These are phyloP conservation scores for Erythrolamprus reginae DNA, from an alignment of 2,113 vertebrate genomes.

Conservation along the genomic window DNA sequence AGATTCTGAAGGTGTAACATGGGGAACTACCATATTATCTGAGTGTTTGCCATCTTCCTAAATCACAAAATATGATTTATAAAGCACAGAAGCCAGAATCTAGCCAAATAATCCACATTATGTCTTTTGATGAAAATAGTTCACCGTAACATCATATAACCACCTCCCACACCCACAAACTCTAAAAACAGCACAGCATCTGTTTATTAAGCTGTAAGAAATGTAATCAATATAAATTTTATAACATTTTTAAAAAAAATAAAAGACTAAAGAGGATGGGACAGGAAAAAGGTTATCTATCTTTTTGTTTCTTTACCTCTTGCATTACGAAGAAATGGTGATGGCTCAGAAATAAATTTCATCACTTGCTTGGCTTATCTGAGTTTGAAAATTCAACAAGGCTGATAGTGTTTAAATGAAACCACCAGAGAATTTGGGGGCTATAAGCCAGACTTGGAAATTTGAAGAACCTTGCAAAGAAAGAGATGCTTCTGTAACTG, in stretches of 20 bases:
- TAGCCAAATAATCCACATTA: neutral
- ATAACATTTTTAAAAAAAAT: too few species aligned
- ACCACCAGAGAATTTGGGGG: neutral
- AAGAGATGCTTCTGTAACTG: neutral
- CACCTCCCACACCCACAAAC: neutral
- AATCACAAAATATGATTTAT: neutral
- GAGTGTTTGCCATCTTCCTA: neutral
- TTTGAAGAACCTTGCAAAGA: neutral
- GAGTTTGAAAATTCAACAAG: neutral
- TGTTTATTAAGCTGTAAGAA: too few species aligned
- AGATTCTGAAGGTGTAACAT: neutral
- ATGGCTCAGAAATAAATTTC: neutral
- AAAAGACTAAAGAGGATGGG: neutral
- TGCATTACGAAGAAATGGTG: neutral
- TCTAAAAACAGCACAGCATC: neutral
- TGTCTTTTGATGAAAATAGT: neutral
- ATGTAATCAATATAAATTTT: too few species aligned
- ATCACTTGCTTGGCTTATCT: neutral
- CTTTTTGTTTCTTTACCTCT: neutral
- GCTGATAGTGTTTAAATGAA: neutral
- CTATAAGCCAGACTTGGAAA: neutral
- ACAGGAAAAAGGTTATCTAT: neutral
- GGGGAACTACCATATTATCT: neutral
- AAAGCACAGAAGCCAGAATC: neutral
- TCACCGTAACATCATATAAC: neutral